phyloP scores from a whole-genome alignment of 2,797 vertebrate genomes.

The Sorex maritimensis region DNA sequence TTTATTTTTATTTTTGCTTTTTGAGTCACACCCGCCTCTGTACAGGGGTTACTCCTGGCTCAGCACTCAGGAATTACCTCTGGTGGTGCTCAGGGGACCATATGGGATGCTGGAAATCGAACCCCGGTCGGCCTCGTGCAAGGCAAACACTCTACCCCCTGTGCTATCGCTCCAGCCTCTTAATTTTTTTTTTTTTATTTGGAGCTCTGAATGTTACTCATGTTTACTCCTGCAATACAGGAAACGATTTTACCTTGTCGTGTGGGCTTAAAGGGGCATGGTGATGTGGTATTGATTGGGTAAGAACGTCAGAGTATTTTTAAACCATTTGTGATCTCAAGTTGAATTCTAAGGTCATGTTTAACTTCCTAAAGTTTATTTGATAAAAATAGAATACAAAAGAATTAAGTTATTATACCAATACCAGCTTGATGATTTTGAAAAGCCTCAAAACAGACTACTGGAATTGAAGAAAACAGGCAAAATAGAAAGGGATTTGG shows the following conservation, averaged over 20 bases:
- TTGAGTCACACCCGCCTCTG: no score
- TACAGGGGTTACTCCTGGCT: no score
- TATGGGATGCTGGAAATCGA: no score
- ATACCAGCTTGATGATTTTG: slow-evolving; percentile 32
- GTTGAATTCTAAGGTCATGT: slow-evolving; percentile 7
- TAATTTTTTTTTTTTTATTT: background rate
- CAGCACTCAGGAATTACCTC: no score
- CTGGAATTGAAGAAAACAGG: slow-evolving; percentile 49
- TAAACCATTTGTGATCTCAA: background rate
- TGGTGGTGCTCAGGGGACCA: no score
- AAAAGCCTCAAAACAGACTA: background rate
- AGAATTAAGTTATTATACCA: background rate
- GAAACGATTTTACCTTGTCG: background rate
- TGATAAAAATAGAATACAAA: slow-evolving; percentile 38
- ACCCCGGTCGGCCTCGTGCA: no score
- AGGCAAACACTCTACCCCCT: no score
- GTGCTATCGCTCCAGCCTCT: no score
- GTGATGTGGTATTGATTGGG: background rate
- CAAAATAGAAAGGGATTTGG: background rate
- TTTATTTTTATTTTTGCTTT: background rate
- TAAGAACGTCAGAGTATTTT: background rate
- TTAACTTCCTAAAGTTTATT: slow-evolving; percentile 18
- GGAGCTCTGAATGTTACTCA: background rate
- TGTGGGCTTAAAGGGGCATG: background rate
- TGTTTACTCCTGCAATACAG: slow-evolving; percentile 23